Base-by-base conservation (phyloP, 2,888 invertebrate species). In the Clusia tigrina region DNA sequence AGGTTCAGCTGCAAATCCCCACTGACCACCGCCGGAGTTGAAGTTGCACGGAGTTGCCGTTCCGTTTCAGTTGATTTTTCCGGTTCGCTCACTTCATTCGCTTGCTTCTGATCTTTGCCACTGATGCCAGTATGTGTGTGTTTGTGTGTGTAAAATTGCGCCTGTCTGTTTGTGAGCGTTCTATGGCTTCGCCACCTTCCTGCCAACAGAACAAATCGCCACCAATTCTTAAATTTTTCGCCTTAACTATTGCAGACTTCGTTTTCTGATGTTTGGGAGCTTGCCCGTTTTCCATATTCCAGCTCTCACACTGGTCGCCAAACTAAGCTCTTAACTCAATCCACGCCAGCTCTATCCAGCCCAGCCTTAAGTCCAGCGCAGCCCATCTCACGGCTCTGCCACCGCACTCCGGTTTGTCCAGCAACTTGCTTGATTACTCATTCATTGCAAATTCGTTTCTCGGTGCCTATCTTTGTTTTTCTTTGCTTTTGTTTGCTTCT, bases 371-470 rank as follows among this genome's bases (percentile, higher is more conserved):
- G n/a, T n/a, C n/a, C n/a, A n/a, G n/a, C n/a, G n/a, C n/a, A n/a
- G n/a, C n/a, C n/a, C n/a, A n/a, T n/a, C n/a, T n/a, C n/a, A n/a
- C n/a, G n/a, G n/a, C n/a, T 48, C 48, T 6, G 48, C 48, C n/a
- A 15, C 48, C 48, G 48, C n/a, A n/a, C n/a, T 18, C n/a, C 5
- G n/a, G 48, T 18, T 17, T 6, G 20, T 6, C 48, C 5, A 3
- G 5, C 48, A 9, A 20, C 24, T 52, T 58, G 67, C 69, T 62
- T 69, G 67, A 68, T 68, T 68, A 69, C 67, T 65, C 66, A 69
- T 69, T 67, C 67, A 69, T 65, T 66, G 65, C 63, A 68, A n/a
- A 67, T 65, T 63, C 61, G 61, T 63, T 66, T 69, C 38, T 6
- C 22, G 20, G 23, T 42, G 42, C 42, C 3, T 42, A n/a, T 51